Evolutionary conservation across 2,113 vertebrate genomes (phyloP), one percentile per base, ranked within the genome.

Genomic region (Erythrolamprus reginae): DNA sequence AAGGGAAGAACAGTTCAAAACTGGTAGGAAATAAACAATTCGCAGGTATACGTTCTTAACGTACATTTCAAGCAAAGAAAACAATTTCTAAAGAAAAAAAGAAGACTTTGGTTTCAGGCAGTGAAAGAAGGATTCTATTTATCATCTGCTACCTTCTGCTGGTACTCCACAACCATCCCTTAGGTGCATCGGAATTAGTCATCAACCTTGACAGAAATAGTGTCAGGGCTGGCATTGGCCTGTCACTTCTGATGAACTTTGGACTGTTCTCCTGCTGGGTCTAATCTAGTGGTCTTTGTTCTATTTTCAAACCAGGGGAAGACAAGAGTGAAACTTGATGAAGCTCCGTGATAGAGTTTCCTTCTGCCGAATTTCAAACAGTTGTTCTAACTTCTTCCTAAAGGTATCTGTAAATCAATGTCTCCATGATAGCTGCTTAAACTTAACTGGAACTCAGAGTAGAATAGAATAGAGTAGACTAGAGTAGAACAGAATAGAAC

Each of bases 381-480:
- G 5, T 83, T 92, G 89, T 88, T 93, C 91, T 92, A 90, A 92
- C 93, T 94, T 70, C 3, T 92, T 86, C 88, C 82, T 51, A 51
- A 86, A 84, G 61, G 61, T n/a, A 17, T 33, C n/a, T 6, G n/a
- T 70, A 33, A 33, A n/a, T 33, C 61, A 70, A 33, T 17, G 61
- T 70, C 28, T n/a, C 28, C n/a, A 17, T 70, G 4, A n/a, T 70
- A 6, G 61, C 13, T 33, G 17, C 13, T 13, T 70, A 70, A 70
- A 70, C n/a, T 33, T 70, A 70, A 33, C n/a, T 6, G 6, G 5
- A 33, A n/a, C n/a, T 70, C 61, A 45, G 45, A 45, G 5, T 5
- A 45, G 45, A 45, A 45, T 5, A 45, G 45, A 45, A 45, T 5
- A 45, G 45, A 45, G 5, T 5, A 45, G 45, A 45, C 2, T 5